Evolutionary conservation across 2,888 invertebrate genomes (phyloP), one percentile per base, ranked within the genome.

Genomic region (Clivina fossor): DNA sequence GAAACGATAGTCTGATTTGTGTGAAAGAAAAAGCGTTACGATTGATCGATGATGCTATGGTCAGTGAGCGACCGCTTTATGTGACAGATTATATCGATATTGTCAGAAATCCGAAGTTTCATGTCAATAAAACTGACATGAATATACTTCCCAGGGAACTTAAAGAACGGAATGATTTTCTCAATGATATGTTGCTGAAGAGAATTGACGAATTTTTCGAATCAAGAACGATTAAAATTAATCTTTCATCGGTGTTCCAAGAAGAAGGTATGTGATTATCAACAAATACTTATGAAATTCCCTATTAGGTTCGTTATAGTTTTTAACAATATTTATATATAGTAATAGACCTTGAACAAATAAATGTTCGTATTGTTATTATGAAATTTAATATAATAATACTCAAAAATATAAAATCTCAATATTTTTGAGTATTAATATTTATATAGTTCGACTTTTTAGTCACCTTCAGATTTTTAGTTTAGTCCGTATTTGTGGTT

Each of bases 121-220:
- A 62, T 3, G 56, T 65, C 19, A 67, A 69, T 44, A 55, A 55
- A 13, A 65, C 64, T 0, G 76, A 77, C 7, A 75, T 75, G 0
- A 76, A 78, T 0, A 75, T 76, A 41, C 74, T 80, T 1, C 80
- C 81, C 0, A 76, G 74, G n/a, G 81, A 81, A 64, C 67, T 78
- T 0, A 71, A 76, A 43, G 77, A 78, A 30, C 71, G 82, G 57
- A 69, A 80, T 35, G 75, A 77, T 59, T 74, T 76, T 60, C 68
- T 83, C 0, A 72, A 69, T 56, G 69, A 71, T 43, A 61, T 72
- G 26, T 53, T 77, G 8, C 63, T 69, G 50, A 66, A 71, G n/a
- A 75, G 73, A 63, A 60, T 77, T 2, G 69, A 72, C 24, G 69
- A 74, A 43, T 74, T 74, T 54, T 67, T 76, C 26, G 71, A 72